These are phyloP conservation scores for Psittacula echo DNA, from an alignment of 2,797 vertebrate genomes.

Conservation along the genomic window DNA sequence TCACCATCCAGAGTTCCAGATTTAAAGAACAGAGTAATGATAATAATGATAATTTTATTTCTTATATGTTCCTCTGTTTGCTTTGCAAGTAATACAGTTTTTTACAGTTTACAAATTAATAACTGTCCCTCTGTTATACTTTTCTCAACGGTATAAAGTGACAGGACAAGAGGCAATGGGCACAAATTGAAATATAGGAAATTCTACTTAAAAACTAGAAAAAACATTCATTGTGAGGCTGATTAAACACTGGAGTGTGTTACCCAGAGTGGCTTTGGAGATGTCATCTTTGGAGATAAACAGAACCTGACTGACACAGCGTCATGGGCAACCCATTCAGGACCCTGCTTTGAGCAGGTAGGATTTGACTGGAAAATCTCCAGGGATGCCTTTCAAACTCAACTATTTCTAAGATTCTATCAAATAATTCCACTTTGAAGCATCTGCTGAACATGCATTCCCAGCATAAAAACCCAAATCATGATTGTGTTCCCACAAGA, in stretches of 20 bases:
- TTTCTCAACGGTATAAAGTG: neutral
- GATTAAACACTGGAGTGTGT: neutral
- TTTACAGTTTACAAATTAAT: neutral
- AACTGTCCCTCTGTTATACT: neutral
- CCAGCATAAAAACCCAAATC: neutral
- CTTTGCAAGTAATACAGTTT: neutral
- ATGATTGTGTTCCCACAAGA: neutral
- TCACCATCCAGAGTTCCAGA: neutral
- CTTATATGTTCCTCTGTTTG: neutral
- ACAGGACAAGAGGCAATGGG: neutral
- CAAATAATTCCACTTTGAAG: neutral
- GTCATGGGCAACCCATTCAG: neutral
- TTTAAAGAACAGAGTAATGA: neutral
- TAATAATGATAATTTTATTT: neutral
- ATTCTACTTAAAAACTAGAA: neutral
- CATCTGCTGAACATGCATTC: neutral
- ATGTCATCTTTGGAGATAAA: neutral
- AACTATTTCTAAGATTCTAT: neutral
- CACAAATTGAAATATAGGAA: neutral
- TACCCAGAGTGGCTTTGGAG: neutral
- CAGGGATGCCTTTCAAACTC: neutral
- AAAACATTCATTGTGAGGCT: neutral
- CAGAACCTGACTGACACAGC: neutral
- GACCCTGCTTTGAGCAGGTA: neutral
- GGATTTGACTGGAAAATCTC: neutral